A percentile compares a stretch with the other conserved stretches of the same genome.
These are phyloP conservation scores for Tenebrio molitor DNA, from an alignment of 1,140 invertebrate genomes.

Conservation along the genomic window DNA sequence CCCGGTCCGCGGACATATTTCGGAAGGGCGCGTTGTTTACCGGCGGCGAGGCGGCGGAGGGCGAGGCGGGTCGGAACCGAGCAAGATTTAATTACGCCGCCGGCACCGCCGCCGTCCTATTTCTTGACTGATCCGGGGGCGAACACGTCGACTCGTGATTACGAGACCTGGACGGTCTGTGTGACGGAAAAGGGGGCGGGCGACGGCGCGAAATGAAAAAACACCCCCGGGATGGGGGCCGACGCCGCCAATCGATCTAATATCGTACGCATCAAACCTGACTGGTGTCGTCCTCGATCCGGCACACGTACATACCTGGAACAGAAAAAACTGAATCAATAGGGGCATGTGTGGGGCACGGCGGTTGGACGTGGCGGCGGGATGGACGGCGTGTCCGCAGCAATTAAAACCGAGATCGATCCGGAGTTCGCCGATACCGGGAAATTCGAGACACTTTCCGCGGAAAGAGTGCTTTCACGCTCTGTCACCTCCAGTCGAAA, in stretches of 20 bases:
- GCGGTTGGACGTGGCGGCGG: no score
- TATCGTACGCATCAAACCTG: constrained; percentile 25
- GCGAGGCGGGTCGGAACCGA: constrained; percentile 29
- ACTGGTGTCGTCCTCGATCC: constrained; percentile 3
- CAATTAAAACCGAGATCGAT: no score
- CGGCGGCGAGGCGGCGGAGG: neutral
- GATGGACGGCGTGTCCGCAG: no score
- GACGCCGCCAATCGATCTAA: constrained; percentile 12
- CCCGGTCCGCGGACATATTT: constrained; percentile 28
- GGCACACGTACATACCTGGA: constrained; percentile 12
- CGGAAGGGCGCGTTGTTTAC: constrained; percentile 41
- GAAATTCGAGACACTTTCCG: no score
- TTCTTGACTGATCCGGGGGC: constrained; percentile 6
- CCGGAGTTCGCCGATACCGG: no score
- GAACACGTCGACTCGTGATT: constrained; percentile 26
- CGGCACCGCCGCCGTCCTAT: constrained; percentile 15
- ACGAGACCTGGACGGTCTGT: neutral
- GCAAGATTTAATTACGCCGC: constrained; percentile 38
- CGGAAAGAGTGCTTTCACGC: no score
- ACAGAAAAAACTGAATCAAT: constrained; percentile 27
- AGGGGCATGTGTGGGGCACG: no score
- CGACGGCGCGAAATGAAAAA: neutral
- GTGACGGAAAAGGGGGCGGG: neutral
- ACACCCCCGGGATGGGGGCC: neutral
- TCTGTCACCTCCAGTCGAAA: no score